A percentile compares a stretch with the other conserved stretches of the same genome.
phyloP scores from a whole-genome alignment of 1,140 invertebrate genomes.

The Macrotrachela quadricornifera region DNA sequence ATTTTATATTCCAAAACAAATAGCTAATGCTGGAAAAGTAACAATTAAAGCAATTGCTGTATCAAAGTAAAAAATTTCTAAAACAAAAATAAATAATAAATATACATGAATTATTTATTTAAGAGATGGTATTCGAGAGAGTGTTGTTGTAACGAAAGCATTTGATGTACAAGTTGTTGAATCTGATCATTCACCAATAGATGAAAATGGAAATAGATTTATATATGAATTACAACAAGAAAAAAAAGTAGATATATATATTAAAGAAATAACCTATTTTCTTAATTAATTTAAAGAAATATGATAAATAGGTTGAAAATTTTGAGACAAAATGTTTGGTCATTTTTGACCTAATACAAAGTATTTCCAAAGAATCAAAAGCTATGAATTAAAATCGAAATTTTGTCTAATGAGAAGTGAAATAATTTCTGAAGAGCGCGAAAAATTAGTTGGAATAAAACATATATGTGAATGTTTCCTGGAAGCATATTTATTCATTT shows the following conservation, averaged over 20 bases:
- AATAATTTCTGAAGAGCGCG: too few species aligned
- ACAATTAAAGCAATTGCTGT: constrained; percentile 29
- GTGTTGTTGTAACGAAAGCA: constrained; percentile 25
- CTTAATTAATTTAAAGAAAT: too few species aligned
- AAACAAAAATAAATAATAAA: background rate
- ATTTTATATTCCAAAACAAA: constrained; percentile 20
- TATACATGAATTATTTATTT: constrained; percentile 3
- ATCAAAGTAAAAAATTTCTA: constrained; percentile 16
- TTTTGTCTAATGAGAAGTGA: too few species aligned
- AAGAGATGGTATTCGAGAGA: constrained; percentile 27
- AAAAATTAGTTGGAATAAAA: too few species aligned
- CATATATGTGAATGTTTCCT: too few species aligned
- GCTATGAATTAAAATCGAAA: too few species aligned
- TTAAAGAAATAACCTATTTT: background rate
- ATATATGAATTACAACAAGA: constrained; percentile 19
- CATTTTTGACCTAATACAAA: too few species aligned
- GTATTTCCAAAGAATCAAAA: too few species aligned
- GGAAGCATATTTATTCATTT: too few species aligned
- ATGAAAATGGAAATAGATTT: constrained; percentile 24
- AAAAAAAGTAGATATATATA: background rate
- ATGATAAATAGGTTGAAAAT: too few species aligned
- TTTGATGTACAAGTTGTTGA: constrained; percentile 27
- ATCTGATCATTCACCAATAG: constrained; percentile 5
- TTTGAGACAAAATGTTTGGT: too few species aligned
- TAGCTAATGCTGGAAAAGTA: constrained; percentile 16